Conservation (phyloP, 1,140 invertebrate species). For the Polyergus mexicanus region DNA sequence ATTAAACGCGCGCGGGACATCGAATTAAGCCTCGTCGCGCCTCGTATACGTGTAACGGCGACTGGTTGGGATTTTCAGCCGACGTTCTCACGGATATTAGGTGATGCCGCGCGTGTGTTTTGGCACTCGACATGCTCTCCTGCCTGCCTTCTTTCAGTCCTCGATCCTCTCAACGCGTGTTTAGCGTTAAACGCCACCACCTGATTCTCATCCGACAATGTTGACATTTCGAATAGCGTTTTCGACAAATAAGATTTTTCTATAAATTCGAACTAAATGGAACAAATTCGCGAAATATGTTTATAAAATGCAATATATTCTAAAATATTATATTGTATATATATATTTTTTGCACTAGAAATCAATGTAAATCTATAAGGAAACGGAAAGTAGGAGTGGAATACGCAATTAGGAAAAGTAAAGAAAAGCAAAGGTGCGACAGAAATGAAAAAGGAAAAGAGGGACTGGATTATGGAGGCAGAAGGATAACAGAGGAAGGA, state of each 20-base stretch:
- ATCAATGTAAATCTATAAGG: too few species aligned
- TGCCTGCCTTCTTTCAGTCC: background rate
- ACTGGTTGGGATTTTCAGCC: conserved; percentile 46
- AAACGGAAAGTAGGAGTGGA: too few species aligned
- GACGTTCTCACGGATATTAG: conserved; percentile 59
- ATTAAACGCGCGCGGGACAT: conserved; percentile 61
- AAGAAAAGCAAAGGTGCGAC: too few species aligned
- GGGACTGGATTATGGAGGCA: too few species aligned
- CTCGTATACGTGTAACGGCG: conserved; percentile 35
- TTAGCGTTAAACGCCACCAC: conserved; percentile 22
- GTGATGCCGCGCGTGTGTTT: conserved; percentile 10
- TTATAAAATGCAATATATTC: background rate
- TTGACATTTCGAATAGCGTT: background rate
- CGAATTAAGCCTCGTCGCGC: conserved; percentile 39
- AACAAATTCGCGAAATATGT: background rate
- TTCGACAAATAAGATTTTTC: conserved; percentile 18
- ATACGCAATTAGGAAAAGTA: too few species aligned
- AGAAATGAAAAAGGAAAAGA: too few species aligned
- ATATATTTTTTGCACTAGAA: too few species aligned
- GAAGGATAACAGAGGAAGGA: too few species aligned
- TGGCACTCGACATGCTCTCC: background rate
- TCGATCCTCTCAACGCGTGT: background rate
- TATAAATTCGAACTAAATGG: background rate
- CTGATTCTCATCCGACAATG: background rate
- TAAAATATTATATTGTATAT: too few species aligned